phyloP scores from a whole-genome alignment of 2,797 vertebrate species.

The Lindbergichthys nudifrons region DNA sequence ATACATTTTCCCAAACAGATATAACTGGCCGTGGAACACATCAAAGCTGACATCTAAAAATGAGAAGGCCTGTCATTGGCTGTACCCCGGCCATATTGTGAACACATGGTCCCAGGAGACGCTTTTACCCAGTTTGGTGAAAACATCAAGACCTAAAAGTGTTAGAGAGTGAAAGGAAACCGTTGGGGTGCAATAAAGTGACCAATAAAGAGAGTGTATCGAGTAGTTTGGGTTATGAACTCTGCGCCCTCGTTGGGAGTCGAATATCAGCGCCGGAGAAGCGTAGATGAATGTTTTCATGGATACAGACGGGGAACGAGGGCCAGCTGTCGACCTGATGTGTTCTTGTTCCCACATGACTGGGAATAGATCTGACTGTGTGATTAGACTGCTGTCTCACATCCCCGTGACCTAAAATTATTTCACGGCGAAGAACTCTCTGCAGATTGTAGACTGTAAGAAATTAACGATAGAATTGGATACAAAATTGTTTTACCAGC shows the following conservation, averaged over 20 bases:
- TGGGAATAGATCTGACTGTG: slow-evolving; percentile 70
- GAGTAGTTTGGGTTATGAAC: slow-evolving; percentile 48
- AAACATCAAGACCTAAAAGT: slow-evolving; percentile 59
- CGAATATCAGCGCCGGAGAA: slow-evolving; percentile 46
- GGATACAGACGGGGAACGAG: slow-evolving; percentile 43
- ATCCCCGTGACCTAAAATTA: slow-evolving; percentile 14
- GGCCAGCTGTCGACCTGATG: slow-evolving; percentile 77
- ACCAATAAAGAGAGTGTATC: slow-evolving; percentile 40
- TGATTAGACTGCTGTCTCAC: slow-evolving; percentile 62
- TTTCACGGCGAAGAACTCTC: slow-evolving; percentile 5
- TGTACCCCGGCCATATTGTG: slow-evolving; percentile 43
- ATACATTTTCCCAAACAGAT: slow-evolving; percentile 54
- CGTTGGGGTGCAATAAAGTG: slow-evolving; percentile 47
- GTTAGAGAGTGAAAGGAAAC: slow-evolving; percentile 49
- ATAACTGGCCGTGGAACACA: slow-evolving; percentile 53
- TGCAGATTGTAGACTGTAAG: slow-evolving; percentile 7
- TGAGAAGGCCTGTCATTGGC: slow-evolving; percentile 36
- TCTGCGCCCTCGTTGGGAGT: slow-evolving; percentile 45
- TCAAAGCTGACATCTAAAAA: slow-evolving; percentile 59
- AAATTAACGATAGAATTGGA: neutral
- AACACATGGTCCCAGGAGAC: slow-evolving; percentile 58
- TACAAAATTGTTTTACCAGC: slow-evolving; percentile 6
- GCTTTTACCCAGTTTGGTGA: slow-evolving; percentile 26
- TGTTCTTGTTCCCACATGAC: slow-evolving; percentile 70
- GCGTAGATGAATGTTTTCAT: slow-evolving; percentile 42